Base-by-base conservation (phyloP, 2,797 vertebrate species). In the Sebastes umbrosus region DNA sequence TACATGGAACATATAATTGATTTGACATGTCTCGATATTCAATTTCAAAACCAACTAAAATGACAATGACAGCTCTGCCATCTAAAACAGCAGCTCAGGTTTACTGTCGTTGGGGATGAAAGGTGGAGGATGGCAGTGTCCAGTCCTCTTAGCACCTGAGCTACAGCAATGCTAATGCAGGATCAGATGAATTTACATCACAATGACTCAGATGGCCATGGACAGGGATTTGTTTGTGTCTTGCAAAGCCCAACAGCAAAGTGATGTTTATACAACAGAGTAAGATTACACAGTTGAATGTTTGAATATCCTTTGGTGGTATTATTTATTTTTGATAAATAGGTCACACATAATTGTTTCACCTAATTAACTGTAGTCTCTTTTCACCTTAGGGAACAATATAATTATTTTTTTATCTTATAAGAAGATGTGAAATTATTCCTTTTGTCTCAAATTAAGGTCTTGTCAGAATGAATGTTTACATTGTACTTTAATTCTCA, bases 101-200 rank as follows among this genome's bases (percentile, higher is more conserved):
- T 75, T 52, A 32, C 18, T 46, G 54, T 78, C 50, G 20, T 0
- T 12, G 6, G 4, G 8, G 66, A 73, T 70, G 64, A 77, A 65
- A 60, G 36, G 64, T 34, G 65, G 13, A 67, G 25, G 73, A 43
- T 10, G 60, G 58, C 54, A 3, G 25, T 4, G 65, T 63, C 73
- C 52, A 13, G 67, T 69, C 32, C 8, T 60, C 46, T 63, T 16
- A 39, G 31, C 58, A 74, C 75, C 62, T 73, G 60, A 73, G 64
- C 76, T 31, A 80, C 83, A 77, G 60, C 52, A 22, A 80, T 20
- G 69, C 16, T 86, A 52, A 87, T 62, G 62, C 68, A 57, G 8
- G 12, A 73, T 86, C 79, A 69, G 18, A 59, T 73, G 29, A 2
- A 83, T 81, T 88, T 69, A 75, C 75, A 88, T 87, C 73, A 82